Conservation (phyloP, 2,888 invertebrate species). For the Neelides folsomi region DNA sequence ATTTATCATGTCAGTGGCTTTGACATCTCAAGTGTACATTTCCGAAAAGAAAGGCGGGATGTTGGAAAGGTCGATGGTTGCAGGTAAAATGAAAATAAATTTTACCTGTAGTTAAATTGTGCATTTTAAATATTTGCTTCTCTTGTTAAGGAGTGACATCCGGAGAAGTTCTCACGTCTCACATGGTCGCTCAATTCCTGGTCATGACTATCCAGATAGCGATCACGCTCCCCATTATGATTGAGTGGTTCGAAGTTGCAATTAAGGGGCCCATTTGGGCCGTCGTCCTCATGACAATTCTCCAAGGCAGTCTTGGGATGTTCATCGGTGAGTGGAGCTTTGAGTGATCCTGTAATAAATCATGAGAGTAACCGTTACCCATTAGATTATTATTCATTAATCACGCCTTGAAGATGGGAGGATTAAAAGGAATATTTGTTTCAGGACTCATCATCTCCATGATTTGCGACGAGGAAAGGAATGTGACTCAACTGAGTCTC, state of each 20-base stretch:
- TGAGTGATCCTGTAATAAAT: not conserved
- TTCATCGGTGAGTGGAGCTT: conserved; percentile 59
- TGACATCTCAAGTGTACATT: conserved; percentile 44
- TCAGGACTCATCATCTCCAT: conserved; percentile 77
- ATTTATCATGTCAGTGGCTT: conserved; percentile 84
- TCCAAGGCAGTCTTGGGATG: conserved; percentile 90
- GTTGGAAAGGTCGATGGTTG: conserved; percentile 22
- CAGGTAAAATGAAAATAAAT: conserved; percentile 39
- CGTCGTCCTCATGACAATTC: conserved; percentile 67
- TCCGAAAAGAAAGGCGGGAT: conserved; percentile 28
- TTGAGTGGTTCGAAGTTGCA: conserved; percentile 74
- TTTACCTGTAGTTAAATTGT: too few species aligned
- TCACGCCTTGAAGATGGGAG: conserved; percentile 1
- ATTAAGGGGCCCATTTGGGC: conserved; percentile 72
- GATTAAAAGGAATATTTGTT: conserved; percentile 18
- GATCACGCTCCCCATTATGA: conserved; percentile 77
- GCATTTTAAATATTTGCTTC: too few species aligned
- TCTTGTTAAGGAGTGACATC: not conserved
- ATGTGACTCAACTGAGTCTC: conserved; percentile 58
- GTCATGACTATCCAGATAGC: conserved; percentile 89
- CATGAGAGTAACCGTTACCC: not conserved
- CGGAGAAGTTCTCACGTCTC: conserved; percentile 3
- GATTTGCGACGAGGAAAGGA: conserved; percentile 75
- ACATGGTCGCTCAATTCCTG: conserved; percentile 55
- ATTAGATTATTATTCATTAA: not conserved